Conservation (phyloP, 2,113 vertebrate species). For the Salvelinus sp. region DNA sequence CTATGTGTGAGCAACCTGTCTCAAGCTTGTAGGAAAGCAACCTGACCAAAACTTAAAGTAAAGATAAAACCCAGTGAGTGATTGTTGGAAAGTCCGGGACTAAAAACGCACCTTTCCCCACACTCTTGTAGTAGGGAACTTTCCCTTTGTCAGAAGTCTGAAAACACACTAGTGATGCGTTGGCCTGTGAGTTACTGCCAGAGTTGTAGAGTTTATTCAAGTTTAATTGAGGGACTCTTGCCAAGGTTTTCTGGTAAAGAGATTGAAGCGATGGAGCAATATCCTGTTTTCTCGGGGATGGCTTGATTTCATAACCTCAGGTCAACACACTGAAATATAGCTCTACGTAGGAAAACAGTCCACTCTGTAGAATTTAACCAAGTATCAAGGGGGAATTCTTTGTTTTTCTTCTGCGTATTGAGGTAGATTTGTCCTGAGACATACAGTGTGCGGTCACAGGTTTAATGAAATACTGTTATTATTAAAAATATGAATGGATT, state of each 20-base stretch:
- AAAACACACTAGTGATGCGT: neutral
- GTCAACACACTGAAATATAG: neutral
- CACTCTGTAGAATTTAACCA: no score
- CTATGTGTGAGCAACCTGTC: neutral
- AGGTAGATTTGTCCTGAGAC: no score
- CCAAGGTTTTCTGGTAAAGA: slow-evolving; percentile 31
- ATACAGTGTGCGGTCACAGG: no score
- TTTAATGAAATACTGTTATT: no score
- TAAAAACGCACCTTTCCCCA: neutral
- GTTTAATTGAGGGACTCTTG: slow-evolving; percentile 8
- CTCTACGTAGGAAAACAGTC: neutral
- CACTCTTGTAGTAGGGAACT: neutral
- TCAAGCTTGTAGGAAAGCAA: neutral
- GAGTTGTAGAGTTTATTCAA: neutral
- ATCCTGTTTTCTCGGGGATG: slow-evolving; percentile 38
- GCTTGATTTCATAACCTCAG: slow-evolving; percentile 34
- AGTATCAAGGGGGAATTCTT: neutral
- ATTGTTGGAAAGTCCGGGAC: neutral
- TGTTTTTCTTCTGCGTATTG: neutral
- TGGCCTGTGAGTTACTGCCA: neutral
- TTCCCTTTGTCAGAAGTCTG: neutral
- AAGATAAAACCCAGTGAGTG: neutral
- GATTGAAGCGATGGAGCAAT: slow-evolving; percentile 31
- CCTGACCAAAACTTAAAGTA: neutral
- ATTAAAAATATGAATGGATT: no score